Evolutionary conservation across 2,888 invertebrate genomes (phyloP), one percentile per base, ranked within the genome.

Genomic region (Lycophotia porphyrea): DNA sequence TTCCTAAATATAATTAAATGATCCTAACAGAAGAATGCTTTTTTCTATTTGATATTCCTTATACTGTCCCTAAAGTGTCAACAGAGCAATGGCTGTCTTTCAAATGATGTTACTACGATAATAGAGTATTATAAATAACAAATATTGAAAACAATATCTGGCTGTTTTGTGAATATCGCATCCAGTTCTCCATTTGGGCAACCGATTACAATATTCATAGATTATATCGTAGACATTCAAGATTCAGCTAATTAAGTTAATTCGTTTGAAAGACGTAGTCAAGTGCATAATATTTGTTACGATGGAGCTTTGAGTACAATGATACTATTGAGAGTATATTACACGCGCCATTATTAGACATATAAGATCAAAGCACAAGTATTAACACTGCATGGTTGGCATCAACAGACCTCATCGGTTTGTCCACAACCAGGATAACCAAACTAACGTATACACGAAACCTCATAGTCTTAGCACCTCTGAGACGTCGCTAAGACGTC

Each of bases 1-100:
- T 70, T 71, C 31, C 4, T 49, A 60, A 78, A 84, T 81, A 81
- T 58, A 81, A 18, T 58, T 61, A 52, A 64, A 39, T 71, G 39
- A 55, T 2, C 36, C 64, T 70, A 34, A 58, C 11, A 39, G 8
- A 71, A 31, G 36, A 7, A 21, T 42, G 2, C 13, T 0, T 47
- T 21, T 60, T 7, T 44, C 52, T 47, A 21, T 34, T 55, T 47
- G 18, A 13, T 63, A 68, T 24, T 34, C 21, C 21, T 24, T 27
- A 7, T 21, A 24, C 13, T 27, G 3, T 9, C 55, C 55, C 55
- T 24, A 2, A 70, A 42, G 9, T 24, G 4, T 11, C 27, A 27
- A 55, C n/a, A 13, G 13, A 52, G 52, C n/a, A 52, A 52, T 52
- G n/a, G 24, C n/a, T 5, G n/a, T n/a, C 11, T 52, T n/a, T n/a